Base-by-base conservation (phyloP, 2,888 invertebrate genomes). In the Diplolepis rosae region DNA sequence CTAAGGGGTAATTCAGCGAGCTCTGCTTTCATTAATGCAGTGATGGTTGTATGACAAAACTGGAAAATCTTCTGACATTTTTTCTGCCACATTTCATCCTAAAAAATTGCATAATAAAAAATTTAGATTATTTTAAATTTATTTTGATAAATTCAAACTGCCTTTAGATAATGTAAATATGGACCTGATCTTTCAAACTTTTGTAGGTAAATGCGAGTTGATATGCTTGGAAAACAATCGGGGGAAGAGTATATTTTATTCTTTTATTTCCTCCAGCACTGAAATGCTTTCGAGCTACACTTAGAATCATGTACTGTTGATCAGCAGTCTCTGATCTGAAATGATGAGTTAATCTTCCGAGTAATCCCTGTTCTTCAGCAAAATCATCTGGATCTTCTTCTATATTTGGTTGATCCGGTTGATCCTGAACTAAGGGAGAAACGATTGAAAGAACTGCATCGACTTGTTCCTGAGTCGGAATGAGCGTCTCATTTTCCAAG, bases 11-110 rank as follows among this genome's bases (percentile, higher is more conserved):
- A 89, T 86, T 99, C 99, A 0, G 98, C 95, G 52, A 97, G 90
- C 86, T 99, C 99, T 0, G 97, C 98, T 89, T 99, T 98, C 66
- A 98, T 96, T 66, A 99, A 90, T 71, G 96, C 96, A 27, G 94
- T 95, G 83, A 99, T 97, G 0, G 98, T 98, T 83, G 96, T 95
- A 88, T 98, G 98, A 85, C 98, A 98, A 89, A 98, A 99, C 89
- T 98, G 97, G 90, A 99, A 97, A 78, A 99, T 98, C 90, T 98
- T 99, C 88, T 96, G 95, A 83, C 98, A 97, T 87, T 99, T 99
- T 89, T 97, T 98, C 89, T 98, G 96, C 98, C 99, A 99, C 91
- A 97, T 96, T 68, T 96, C 96, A 87, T 99, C 98, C 93, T 95
- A 28, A 50, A 56, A 66, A 32, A 27, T 24, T 11, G 15, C 9